A percentile compares a stretch with the other conserved stretches of the same genome.
Evolutionary conservation across 1,140 invertebrate genomes (phyloP).

Genomic region (Meloidogyne hapla): DNA sequence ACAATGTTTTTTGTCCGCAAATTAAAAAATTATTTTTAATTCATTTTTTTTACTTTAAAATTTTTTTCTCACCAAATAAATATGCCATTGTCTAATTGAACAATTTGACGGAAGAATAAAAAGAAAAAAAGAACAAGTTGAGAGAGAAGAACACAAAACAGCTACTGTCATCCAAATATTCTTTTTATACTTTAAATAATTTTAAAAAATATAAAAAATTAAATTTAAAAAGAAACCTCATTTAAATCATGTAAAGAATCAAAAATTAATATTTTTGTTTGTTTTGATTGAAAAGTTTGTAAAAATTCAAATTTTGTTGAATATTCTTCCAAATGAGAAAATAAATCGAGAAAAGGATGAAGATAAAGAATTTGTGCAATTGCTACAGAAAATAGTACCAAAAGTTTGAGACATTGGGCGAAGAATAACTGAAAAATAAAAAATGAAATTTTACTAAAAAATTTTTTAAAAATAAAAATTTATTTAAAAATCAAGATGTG

Average conservation of each 20-base stretch:
- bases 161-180: slow-evolving; percentile 63
- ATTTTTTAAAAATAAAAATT: slow-evolving; percentile 32
- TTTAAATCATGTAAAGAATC: background rate
- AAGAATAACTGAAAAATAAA: slow-evolving; percentile 46
- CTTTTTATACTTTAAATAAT: slow-evolving; percentile 54
- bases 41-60: background rate
- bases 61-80: slow-evolving; percentile 23
- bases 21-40: background rate
- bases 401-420: slow-evolving; percentile 47
- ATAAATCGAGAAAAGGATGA: slow-evolving; percentile 47
- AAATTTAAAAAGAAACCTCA: background rate
- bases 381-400: slow-evolving; percentile 45
- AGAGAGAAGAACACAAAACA: slow-evolving; percentile 55
- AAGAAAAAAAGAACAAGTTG: slow-evolving; percentile 53
- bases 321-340: slow-evolving; percentile 45
- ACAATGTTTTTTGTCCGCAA: slow-evolving; percentile 7
- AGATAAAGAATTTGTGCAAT: slow-evolving; percentile 45
- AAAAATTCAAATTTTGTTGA: slow-evolving; percentile 26
- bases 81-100: slow-evolving; percentile 24
- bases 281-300: background rate
- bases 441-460: background rate
- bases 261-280: background rate
- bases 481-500: background rate
- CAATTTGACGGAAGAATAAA: slow-evolving; percentile 45
- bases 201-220: background rate